phyloP scores from a whole-genome alignment of 2,888 invertebrate genomes.

The Mantis religiosa region DNA sequence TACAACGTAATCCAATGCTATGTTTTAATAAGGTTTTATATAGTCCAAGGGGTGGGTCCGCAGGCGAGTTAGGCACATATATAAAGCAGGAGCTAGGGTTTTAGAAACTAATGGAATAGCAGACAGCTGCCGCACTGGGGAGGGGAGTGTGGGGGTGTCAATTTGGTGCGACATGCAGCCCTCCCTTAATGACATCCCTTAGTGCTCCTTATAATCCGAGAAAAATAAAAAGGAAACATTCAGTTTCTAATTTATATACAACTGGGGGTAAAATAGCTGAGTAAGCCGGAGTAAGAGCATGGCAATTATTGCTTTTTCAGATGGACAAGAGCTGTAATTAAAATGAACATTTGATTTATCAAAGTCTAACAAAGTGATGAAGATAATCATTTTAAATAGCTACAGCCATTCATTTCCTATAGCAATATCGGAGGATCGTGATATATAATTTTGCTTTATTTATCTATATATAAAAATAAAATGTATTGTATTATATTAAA shows the following conservation, averaged over 20 bases:
- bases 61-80: neutral
- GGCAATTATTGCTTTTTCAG: no score
- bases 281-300: no score
- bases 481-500: no score
- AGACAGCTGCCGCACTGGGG: neutral
- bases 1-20: conserved; percentile 7
- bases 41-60: neutral
- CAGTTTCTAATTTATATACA: neutral
- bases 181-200: neutral
- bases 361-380: no score
- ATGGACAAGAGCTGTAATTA: no score
- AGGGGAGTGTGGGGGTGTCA: neutral
- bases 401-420: no score
- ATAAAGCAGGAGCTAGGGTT: neutral
- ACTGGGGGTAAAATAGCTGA: neutral
- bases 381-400: no score
- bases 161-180: neutral
- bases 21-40: neutral
- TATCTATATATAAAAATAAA: no score
- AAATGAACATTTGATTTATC: no score
- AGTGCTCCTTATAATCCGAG: neutral
- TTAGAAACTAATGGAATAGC: neutral
- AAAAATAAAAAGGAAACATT: neutral
- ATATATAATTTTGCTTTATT: no score
- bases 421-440: no score